Percentiles rank a stretch among this genome's conserved stretches.
Evolutionary conservation across 2,888 invertebrate species (phyloP).

Genomic region (Kuschelorhynchus macadamiae): DNA sequence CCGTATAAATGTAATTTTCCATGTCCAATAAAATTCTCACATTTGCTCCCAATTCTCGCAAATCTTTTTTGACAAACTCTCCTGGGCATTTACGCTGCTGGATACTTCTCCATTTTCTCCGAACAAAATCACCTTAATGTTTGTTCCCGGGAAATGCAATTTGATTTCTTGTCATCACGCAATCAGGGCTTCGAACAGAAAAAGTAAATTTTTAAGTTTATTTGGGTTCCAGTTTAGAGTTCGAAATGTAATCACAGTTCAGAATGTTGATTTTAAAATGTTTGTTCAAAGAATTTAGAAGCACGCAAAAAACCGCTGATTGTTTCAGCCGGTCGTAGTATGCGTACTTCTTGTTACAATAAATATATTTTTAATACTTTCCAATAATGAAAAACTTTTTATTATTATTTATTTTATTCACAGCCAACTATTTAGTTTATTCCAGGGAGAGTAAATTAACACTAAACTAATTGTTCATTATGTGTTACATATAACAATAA

Average conservation of each 20-base stretch:
- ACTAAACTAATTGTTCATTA: too few species aligned
- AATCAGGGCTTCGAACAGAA: conserved; percentile 39
- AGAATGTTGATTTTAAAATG: conserved; percentile 6
- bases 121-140: conserved; percentile 47
- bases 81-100: conserved; percentile 41
- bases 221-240: conserved; percentile 14
- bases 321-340: too few species aligned
- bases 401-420: too few species aligned
- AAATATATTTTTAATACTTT: too few species aligned
- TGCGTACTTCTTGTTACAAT: too few species aligned
- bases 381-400: too few species aligned
- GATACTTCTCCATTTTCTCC: conserved; percentile 46
- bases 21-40: conserved; percentile 25
- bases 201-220: conserved; percentile 32
- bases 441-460: too few species aligned
- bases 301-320: too few species aligned
- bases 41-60: conserved; percentile 30
- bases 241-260: conserved; percentile 6
- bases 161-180: conserved; percentile 46
- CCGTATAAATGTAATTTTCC: too few species aligned
- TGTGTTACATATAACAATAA: too few species aligned
- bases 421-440: too few species aligned
- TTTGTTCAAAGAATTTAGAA: too few species aligned
- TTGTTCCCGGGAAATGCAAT: conserved; percentile 46
- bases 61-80: conserved; percentile 30